Conservation (phyloP, 2,888 invertebrate species). For the Gymnocheta viridis region DNA sequence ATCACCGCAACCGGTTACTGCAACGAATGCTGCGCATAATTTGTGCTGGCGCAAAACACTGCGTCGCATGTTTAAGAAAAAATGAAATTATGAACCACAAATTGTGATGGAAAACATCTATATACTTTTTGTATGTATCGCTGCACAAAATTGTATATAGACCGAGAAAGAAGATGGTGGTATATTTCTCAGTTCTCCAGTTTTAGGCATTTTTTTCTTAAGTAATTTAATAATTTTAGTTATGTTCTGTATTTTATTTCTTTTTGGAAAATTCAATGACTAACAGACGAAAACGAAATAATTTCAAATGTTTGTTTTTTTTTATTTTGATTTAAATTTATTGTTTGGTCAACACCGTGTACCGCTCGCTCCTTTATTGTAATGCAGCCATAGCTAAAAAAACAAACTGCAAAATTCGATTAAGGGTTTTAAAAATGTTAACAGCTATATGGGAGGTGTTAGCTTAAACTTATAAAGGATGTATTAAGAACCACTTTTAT, state of each 20-base stretch:
- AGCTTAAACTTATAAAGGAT: no score
- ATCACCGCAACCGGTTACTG: slow-evolving; percentile 64
- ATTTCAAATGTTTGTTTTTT: slow-evolving; percentile 16
- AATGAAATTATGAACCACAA: slow-evolving; percentile 56
- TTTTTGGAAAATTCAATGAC: slow-evolving; percentile 14
- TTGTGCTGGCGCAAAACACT: slow-evolving; percentile 79
- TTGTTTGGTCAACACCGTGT: background rate
- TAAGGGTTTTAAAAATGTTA: no score
- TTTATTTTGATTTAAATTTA: background rate
- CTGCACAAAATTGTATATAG: slow-evolving; percentile 19
- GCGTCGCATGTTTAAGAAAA: slow-evolving; percentile 77
- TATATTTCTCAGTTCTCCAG: slow-evolving; percentile 42
- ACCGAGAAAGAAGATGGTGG: slow-evolving; percentile 26
- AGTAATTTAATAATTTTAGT: slow-evolving; percentile 44
- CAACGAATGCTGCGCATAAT: slow-evolving; percentile 72
- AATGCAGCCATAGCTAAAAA: no score
- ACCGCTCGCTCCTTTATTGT: no score
- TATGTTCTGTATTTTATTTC: slow-evolving; percentile 30
- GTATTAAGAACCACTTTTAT: no score
- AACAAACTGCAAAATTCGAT: no score
- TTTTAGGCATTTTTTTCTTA: slow-evolving; percentile 57
- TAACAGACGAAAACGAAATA: slow-evolving; percentile 27
- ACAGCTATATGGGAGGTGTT: no score
- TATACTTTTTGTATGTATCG: no score
- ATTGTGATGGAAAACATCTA: slow-evolving; percentile 32